phyloP scores from a whole-genome alignment of 2,113 vertebrate species.

The Callithrix jacchus region DNA sequence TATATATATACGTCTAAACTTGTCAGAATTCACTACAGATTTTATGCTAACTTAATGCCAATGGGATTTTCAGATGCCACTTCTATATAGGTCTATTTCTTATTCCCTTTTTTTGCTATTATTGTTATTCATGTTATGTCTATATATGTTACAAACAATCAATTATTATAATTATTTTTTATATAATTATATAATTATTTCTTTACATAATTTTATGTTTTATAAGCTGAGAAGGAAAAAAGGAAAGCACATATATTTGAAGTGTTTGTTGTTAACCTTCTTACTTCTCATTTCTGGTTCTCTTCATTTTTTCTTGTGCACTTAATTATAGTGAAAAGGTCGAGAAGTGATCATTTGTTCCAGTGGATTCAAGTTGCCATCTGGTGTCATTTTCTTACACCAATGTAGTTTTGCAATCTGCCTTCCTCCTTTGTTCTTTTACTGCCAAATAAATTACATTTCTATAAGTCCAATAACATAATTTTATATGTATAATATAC shows the following conservation, averaged over 20 bases:
- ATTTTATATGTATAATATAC: neutral
- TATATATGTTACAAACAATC: neutral
- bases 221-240: neutral
- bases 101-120: neutral
- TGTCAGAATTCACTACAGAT: neutral
- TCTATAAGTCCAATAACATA: neutral
- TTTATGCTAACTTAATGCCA: neutral
- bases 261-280: neutral
- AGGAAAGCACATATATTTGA: neutral
- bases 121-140: neutral
- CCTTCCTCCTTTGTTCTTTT: neutral
- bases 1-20: neutral
- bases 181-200: neutral
- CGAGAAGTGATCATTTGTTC: neutral
- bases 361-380: neutral
- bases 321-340: too few species aligned
- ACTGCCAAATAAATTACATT: neutral
- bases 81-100: neutral
- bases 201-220: neutral
- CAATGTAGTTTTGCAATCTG: neutral
- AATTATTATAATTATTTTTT: neutral
- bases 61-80: neutral
- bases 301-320: neutral
- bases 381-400: neutral
- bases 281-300: neutral